These are phyloP conservation scores for Grammomys dolichurus DNA, from an alignment of 2,113 vertebrate species.

Conservation along the genomic window DNA sequence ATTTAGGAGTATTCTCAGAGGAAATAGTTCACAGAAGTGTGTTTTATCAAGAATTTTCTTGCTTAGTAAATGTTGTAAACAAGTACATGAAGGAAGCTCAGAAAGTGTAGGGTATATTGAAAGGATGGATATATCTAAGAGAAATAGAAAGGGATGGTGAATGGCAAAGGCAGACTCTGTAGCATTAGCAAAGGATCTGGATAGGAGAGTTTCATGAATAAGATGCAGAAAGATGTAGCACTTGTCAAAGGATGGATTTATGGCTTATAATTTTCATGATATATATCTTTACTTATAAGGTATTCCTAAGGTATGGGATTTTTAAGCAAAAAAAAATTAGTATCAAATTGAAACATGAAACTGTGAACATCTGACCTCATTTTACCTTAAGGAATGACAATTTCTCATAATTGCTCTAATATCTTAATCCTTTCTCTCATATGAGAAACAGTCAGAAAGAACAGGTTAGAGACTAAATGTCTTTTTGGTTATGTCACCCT, in stretches of 20 bases:
- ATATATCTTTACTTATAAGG: not conserved
- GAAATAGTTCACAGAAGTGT: not conserved
- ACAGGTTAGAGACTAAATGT: not conserved
- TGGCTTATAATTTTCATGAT: not conserved
- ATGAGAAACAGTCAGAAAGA: slow-evolving; percentile 16
- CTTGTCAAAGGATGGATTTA: not conserved
- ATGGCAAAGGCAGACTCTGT: not conserved
- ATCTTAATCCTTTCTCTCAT: slow-evolving; percentile 35
- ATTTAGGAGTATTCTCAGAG: not conserved
- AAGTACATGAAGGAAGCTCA: not conserved
- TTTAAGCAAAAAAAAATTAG: not conserved
- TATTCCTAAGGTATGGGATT: not conserved
- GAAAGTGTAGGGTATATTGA: not conserved
- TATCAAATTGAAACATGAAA: slow-evolving; percentile 11
- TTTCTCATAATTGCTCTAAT: not conserved
- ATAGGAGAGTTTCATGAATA: not conserved
- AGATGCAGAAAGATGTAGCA: not conserved
- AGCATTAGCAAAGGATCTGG: not conserved
- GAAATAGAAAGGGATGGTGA: not conserved
- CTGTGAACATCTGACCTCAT: not conserved
- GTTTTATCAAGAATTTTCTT: not conserved
- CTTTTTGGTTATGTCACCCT: not conserved
- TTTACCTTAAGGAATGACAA: not conserved
- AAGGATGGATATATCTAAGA: not conserved
- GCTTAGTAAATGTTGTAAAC: not conserved